These are phyloP conservation scores for Drosophila leontia DNA, from an alignment of 1,140 invertebrate species.

Conservation along the genomic window DNA sequence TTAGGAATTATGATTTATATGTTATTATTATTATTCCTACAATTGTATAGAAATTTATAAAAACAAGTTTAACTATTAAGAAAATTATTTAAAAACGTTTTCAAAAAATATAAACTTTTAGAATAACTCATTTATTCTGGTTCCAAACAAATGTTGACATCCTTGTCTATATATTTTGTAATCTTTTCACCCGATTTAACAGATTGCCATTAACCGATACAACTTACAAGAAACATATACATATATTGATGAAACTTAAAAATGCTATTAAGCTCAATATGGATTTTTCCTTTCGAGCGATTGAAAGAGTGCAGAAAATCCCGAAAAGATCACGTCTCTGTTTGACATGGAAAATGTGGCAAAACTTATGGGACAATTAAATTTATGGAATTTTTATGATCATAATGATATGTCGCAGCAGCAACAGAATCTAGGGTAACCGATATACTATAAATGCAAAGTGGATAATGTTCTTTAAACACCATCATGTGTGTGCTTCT, in stretches of 20 bases:
- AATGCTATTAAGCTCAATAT: constrained; percentile 18
- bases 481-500: constrained; percentile 4
- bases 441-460: neutral
- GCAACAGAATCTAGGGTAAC: too few species aligned
- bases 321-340: constrained; percentile 26
- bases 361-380: constrained; percentile 34
- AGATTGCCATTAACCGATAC: neutral
- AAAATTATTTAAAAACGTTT: too few species aligned
- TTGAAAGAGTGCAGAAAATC: constrained; percentile 12
- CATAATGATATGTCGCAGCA: constrained; percentile 2
- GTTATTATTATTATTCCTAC: neutral
- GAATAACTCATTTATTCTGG: neutral
- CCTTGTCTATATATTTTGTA: neutral
- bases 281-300: neutral
- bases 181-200: neutral
- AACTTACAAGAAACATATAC: neutral
- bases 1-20: neutral
- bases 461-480: constrained; percentile 12
- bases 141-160: neutral
- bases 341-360: constrained; percentile 19
- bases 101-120: too few species aligned
- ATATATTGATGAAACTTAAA: neutral
- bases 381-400: constrained; percentile 62
- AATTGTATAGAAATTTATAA: neutral
- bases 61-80: neutral